These are phyloP conservation scores for Sapajus apella DNA, from an alignment of 2,113 vertebrate species.

Conservation along the genomic window DNA sequence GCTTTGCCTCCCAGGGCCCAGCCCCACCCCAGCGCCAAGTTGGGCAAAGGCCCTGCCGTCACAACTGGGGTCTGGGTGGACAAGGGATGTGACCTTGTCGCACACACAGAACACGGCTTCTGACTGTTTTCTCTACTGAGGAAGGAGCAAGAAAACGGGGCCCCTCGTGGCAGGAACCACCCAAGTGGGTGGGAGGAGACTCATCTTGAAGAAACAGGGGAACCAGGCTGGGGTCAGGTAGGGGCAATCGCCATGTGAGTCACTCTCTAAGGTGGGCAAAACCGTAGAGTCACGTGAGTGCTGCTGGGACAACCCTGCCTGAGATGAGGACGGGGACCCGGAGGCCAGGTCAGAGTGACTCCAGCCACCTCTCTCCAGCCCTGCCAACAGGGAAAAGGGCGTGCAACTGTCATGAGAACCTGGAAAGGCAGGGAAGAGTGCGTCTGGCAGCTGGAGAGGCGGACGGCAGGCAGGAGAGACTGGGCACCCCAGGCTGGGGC, in stretches of 20 bases:
- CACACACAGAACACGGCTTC: fast-evolving
- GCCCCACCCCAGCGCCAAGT: too few species aligned
- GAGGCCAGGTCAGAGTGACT: background rate
- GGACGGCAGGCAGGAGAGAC: too few species aligned
- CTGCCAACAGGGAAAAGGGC: background rate
- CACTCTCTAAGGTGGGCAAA: background rate
- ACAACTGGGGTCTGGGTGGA: background rate
- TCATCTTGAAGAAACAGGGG: background rate
- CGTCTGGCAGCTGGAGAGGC: too few species aligned
- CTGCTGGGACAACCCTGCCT: fast-evolving
- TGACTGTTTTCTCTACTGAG: fast-evolving
- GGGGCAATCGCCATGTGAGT: fast-evolving
- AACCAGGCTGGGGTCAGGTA: fast-evolving
- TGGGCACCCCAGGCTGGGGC: background rate
- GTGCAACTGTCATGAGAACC: fast-evolving
- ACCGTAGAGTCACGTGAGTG: fast-evolving
- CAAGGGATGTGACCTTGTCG: background rate
- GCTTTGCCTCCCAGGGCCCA: background rate
- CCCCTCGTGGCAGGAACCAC: background rate
- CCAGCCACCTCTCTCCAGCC: background rate
- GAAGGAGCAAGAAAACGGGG: background rate
- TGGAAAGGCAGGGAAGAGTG: background rate
- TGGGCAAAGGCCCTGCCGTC: background rate
- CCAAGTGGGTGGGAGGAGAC: background rate
- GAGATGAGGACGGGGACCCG: background rate